Evolutionary conservation across 2,797 vertebrate genomes (phyloP), one percentile per base, ranked within the genome.

Genomic region (Spinus olivaceus): DNA sequence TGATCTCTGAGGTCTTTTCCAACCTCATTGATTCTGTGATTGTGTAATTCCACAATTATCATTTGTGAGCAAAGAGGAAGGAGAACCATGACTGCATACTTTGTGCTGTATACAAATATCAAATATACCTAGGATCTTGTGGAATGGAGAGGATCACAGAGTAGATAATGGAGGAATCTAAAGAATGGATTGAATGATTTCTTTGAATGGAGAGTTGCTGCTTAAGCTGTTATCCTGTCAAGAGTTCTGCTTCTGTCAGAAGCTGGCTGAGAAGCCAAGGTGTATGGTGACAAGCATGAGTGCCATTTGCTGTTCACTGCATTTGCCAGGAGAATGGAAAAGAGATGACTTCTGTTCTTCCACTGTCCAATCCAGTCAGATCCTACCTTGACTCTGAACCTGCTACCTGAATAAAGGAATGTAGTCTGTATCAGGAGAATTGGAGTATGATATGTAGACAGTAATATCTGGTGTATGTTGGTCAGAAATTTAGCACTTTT

Each of bases 1-100:
- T n/a, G 2, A 25, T 77, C 28, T 83, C 37, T 27, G 44, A 41
- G 39, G 28, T 59, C 15, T 59, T 11, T 71, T 78, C 30, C 72
- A 64, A 30, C 14, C 44, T 57, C 2, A 57, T 1, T 50, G 49
- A n/a, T 44, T 57, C 49, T 44, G n/a, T 37, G 28, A 33, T n/a
- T 63, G 37, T 77, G 9, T 73, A 81, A 50, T 79, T 24, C 69
- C 27, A 22, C 23, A 27, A 8, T 49, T 17, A 3, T 42, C 14
- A 10, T 64, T 61, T 4, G 0, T 0, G 0, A n/a, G 25, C 41
- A 59, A 59, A 89, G 86, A 56, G 73, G 47, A 83, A 60, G 3
- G 60, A 88, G 17, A 78, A 59, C 37, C 17, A 2, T n/a, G 21
- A 37, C 32, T 46, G 23, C 23, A 21, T 22, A 37, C 25, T 72